Conservation (phyloP, 2,888 invertebrate genomes). For the Pollenia labialis region DNA sequence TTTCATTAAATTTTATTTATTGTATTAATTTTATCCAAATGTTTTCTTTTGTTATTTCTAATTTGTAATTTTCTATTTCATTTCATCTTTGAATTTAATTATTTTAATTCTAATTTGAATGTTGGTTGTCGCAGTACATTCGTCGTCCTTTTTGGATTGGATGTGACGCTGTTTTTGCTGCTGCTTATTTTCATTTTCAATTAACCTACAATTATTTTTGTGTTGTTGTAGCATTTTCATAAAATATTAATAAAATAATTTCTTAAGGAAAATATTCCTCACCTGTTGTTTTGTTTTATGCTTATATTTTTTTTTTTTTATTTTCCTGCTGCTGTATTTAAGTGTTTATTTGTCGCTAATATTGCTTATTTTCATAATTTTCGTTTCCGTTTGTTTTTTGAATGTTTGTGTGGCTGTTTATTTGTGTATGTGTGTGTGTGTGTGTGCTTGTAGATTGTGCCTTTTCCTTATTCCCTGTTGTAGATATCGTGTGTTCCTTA, state of each 20-base stretch:
- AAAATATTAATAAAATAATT: constrained; percentile 72
- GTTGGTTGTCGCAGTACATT: background rate
- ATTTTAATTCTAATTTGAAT: constrained; percentile 24
- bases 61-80: constrained; percentile 21
- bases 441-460: constrained; percentile 12
- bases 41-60: background rate
- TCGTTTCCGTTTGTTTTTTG: constrained; percentile 32
- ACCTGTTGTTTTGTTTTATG: constrained; percentile 65
- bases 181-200: constrained; percentile 57
- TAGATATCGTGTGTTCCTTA: constrained; percentile 29
- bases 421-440: background rate
- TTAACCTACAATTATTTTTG: constrained; percentile 58
- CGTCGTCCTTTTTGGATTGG: background rate
- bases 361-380: constrained; percentile 62
- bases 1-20: background rate
- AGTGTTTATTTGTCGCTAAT: constrained; percentile 66
- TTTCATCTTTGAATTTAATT: constrained; percentile 29
- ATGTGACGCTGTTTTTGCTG: background rate
- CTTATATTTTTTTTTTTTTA: background rate
- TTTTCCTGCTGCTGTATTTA: constrained; percentile 21
- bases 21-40: background rate
- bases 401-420: background rate
- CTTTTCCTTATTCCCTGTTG: constrained; percentile 4
- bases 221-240: constrained; percentile 56
- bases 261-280: constrained; percentile 62